Percentiles rank a stretch among this genome's conserved stretches.
phyloP scores from a whole-genome alignment of 2,888 invertebrate species.

The Raillietiella orientalis region DNA sequence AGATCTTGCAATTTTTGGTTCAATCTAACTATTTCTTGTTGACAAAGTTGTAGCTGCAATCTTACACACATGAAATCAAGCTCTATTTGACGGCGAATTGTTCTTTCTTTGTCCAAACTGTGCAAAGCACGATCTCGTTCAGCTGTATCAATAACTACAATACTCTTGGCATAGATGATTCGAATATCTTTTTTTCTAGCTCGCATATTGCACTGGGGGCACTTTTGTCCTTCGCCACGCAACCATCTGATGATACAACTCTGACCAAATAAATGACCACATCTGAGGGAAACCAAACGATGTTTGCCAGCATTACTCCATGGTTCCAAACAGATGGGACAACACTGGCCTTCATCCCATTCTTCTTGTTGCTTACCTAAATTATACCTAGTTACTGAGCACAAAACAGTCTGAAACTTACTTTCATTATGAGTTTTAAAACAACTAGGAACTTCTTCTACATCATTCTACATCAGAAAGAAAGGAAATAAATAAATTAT shows the following conservation, averaged over 20 bases:
- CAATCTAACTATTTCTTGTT: background rate
- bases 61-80: background rate
- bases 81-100: background rate
- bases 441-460: too few species aligned
- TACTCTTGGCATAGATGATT: slow-evolving; percentile 37
- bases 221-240: slow-evolving; percentile 22
- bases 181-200: slow-evolving; percentile 33
- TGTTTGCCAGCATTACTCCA: slow-evolving; percentile 67
- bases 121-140: slow-evolving; percentile 29
- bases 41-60: background rate
- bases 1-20: background rate
- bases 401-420: too few species aligned
- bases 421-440: too few species aligned
- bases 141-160: slow-evolving; percentile 36
- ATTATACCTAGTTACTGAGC: too few species aligned
- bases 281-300: slow-evolving; percentile 48
- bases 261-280: slow-evolving; percentile 71
- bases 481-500: too few species aligned
- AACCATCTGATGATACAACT: slow-evolving; percentile 47
- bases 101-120: slow-evolving; percentile 19
- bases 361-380: slow-evolving; percentile 9
- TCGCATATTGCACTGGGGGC: slow-evolving; percentile 60
- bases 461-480: too few species aligned
- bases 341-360: slow-evolving; percentile 33
- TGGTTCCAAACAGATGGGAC: slow-evolving; percentile 57